Evolutionary conservation across 2,113 vertebrate genomes (phyloP), one percentile per base, ranked within the genome.

Genomic region (Ceuthmochares aereus): DNA sequence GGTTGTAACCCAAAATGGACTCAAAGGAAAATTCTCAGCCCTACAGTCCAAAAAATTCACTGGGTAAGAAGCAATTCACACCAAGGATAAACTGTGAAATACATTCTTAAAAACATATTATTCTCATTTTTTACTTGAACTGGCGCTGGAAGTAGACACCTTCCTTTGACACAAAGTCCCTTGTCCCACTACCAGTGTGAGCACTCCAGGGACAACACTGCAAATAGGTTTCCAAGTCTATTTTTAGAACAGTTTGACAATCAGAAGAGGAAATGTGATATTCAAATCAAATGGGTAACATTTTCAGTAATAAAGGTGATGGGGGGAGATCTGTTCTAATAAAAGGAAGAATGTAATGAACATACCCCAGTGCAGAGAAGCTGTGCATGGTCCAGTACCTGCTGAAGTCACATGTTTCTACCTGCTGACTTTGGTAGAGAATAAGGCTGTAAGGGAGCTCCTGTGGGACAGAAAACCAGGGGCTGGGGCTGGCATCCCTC

Each of bases 11-110:
- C 55, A 64, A 43, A 52, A 83, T 4, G 6, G 62, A 80, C 70
- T 45, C 5, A 3, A 76, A 94, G 76, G 22, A 96, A 94, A 96
- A 96, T 89, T 90, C 73, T 85, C 83, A 63, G 42, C 63, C 89
- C 63, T 75, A 58, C 3, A 17, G 73, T 63, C 64, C 75, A 72
- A 75, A 92, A 96, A 79, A 89, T 93, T 97, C 95, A 93, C 90
- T 59, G 95, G 29, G 63, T 84, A 94, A 93, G 89, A 97, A 96
- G 89, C 92, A 97, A 96, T 97, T 97, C 96, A 95, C 97, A 96
- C 97, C 73, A 89, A 89, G 73, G 76, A 75, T 69, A 95, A 97
- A 88, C 94, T 97, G 97, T 96, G 95, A 97, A 97, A 95, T 81
- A 59, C 90, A 89, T 96, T 95, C 91, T 95, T 94, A 62, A 93